Conservation (phyloP, 2,113 vertebrate species). For the Riparia riparia region DNA sequence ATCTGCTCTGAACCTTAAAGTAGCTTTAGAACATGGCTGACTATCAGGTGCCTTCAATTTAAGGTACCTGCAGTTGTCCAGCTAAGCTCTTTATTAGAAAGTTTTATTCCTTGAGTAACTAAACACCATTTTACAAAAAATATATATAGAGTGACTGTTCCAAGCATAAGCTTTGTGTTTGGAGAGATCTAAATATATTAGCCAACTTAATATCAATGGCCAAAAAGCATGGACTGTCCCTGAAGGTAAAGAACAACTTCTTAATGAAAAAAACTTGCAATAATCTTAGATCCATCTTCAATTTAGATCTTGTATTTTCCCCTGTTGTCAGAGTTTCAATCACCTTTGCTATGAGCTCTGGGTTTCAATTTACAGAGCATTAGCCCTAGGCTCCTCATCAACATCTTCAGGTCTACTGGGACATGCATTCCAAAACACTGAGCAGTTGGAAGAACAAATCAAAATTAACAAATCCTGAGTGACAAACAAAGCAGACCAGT, state of each 20-base stretch:
- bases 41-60: neutral
- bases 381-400: slow-evolving; percentile 45
- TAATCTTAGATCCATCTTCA: slow-evolving; percentile 46
- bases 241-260: slow-evolving; percentile 28
- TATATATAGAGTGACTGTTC: neutral
- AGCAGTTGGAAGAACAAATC: neutral
- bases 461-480: neutral
- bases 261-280: slow-evolving; percentile 52
- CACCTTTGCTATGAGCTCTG: slow-evolving; percentile 31
- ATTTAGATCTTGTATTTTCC: slow-evolving; percentile 33
- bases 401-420: slow-evolving; percentile 6
- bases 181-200: slow-evolving; percentile 14
- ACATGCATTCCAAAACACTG: neutral
- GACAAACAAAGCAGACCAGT: neutral
- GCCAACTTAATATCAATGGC: neutral
- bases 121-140: neutral
- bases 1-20: neutral
- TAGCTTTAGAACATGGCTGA: neutral
- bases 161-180: neutral
- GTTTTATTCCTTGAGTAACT: neutral
- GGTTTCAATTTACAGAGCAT: slow-evolving; percentile 10
- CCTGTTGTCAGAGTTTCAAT: slow-evolving; percentile 8
- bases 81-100: neutral
- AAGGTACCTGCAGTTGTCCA: neutral
- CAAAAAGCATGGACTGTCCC: neutral